phyloP scores from a whole-genome alignment of 2,888 invertebrate genomes.

The Endotricha flammealis region DNA sequence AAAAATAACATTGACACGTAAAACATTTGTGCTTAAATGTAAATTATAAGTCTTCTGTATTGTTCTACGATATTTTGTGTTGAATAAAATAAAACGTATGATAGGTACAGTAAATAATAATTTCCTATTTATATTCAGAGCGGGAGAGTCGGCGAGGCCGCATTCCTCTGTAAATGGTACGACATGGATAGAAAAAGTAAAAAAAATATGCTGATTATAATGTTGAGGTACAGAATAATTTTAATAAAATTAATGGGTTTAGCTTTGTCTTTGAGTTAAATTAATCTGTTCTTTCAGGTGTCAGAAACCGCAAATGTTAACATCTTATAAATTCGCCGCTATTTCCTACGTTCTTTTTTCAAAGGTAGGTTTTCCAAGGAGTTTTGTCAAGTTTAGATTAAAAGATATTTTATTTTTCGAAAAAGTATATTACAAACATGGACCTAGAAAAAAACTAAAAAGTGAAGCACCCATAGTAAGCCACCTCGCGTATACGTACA shows the following conservation, averaged over 20 bases:
- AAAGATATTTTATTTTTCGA: no score
- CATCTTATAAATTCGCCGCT: slow-evolving; percentile 10
- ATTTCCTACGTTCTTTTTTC: slow-evolving; percentile 9
- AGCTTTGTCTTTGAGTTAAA: not conserved
- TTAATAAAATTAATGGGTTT: slow-evolving; percentile 1
- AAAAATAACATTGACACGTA: no score
- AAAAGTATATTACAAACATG: no score
- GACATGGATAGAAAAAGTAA: slow-evolving; percentile 47
- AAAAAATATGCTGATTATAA: slow-evolving; percentile 37
- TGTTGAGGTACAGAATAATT: slow-evolving; percentile 1
- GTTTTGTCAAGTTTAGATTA: no score
- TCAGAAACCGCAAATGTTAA: slow-evolving; percentile 14
- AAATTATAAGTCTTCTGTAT: no score
- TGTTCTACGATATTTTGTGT: not conserved
- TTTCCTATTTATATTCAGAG: slow-evolving; percentile 37
- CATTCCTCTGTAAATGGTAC: slow-evolving; percentile 51
- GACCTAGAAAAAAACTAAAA: no score
- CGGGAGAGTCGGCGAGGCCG: slow-evolving; percentile 42
- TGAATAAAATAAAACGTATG: not conserved
- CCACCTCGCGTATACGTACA: no score
- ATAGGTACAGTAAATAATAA: slow-evolving; percentile 2
- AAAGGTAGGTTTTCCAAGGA: no score
- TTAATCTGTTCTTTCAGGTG: slow-evolving; percentile 8
- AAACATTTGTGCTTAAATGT: no score
- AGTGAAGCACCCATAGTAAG: no score